These are phyloP conservation scores for Tolmerus cingulatus DNA, from an alignment of 2,888 invertebrate genomes.

Conservation along the genomic window DNA sequence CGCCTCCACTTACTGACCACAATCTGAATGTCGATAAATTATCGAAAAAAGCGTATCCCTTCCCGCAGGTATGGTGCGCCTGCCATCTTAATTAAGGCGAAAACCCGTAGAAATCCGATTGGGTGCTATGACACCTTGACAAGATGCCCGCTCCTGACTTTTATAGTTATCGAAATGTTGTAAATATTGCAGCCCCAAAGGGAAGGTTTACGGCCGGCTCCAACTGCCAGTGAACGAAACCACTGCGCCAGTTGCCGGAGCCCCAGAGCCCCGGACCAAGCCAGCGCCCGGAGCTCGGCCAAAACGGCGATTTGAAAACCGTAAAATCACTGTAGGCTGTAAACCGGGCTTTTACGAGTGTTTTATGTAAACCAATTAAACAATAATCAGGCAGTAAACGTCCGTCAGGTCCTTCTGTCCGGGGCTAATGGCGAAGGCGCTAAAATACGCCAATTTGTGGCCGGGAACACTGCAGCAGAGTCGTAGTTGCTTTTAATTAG, in stretches of 20 bases:
- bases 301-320: slow-evolving; percentile 22
- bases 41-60: background rate
- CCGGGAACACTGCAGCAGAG: background rate
- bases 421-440: slow-evolving; percentile 3
- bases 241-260: background rate
- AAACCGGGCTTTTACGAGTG: slow-evolving; percentile 28
- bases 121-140: background rate
- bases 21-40: background rate
- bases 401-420: slow-evolving; percentile 4
- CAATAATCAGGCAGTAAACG: slow-evolving; percentile 35
- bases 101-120: background rate
- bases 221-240: background rate
- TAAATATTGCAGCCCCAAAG: background rate
- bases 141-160: background rate
- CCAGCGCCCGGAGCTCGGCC: background rate
- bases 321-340: slow-evolving; percentile 33
- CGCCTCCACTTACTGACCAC: background rate
- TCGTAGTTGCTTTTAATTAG: background rate
- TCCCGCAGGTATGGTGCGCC: background rate
- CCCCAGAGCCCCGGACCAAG: background rate
- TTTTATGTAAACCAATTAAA: slow-evolving; percentile 42
- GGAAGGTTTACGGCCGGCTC: background rate
- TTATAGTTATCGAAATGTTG: slow-evolving; percentile 13
- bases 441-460: slow-evolving; percentile 12
- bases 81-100: slow-evolving; percentile 11